Evolutionary conservation across 2,888 invertebrate genomes (phyloP).

Genomic region (Dicyrtoma fusca): DNA sequence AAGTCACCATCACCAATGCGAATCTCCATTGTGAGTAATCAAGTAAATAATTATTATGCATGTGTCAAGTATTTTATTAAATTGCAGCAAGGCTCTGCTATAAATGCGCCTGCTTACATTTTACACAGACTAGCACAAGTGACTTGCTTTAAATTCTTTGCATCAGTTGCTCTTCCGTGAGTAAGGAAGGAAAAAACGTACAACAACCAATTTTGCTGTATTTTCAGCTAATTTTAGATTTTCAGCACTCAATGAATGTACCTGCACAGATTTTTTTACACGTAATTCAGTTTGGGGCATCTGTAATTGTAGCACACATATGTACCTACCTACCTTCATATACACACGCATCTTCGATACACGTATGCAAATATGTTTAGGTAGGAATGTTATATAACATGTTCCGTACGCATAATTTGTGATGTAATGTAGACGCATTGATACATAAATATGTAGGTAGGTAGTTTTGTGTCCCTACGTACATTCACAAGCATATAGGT

Average conservation of each 20-base stretch:
- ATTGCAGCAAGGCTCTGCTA: neutral
- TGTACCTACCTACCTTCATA: too few species aligned
- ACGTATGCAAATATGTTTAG: too few species aligned
- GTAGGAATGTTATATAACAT: too few species aligned
- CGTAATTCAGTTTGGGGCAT: too few species aligned
- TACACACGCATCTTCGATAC: too few species aligned
- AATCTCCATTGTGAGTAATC: slow-evolving; percentile 11
- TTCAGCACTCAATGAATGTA: neutral
- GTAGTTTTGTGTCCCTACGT: too few species aligned
- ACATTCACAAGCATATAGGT: too few species aligned
- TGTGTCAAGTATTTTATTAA: neutral
- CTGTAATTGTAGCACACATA: too few species aligned
- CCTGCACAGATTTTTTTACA: neutral
- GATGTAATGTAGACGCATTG: too few species aligned
- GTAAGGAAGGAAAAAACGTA: neutral
- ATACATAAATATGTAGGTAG: too few species aligned
- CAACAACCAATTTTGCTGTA: neutral
- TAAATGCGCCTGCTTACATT: neutral
- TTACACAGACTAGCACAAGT: neutral
- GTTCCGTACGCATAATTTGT: too few species aligned
- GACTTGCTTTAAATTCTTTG: slow-evolving; percentile 3
- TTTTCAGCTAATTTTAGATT: neutral
- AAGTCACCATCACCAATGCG: neutral
- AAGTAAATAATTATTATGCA: slow-evolving; percentile 1
- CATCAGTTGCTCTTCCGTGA: slow-evolving; percentile 4